A percentile compares a stretch with the other conserved stretches of the same genome.
Evolutionary conservation across 1,140 invertebrate genomes (phyloP).

Genomic region (Mylabris phalerata): DNA sequence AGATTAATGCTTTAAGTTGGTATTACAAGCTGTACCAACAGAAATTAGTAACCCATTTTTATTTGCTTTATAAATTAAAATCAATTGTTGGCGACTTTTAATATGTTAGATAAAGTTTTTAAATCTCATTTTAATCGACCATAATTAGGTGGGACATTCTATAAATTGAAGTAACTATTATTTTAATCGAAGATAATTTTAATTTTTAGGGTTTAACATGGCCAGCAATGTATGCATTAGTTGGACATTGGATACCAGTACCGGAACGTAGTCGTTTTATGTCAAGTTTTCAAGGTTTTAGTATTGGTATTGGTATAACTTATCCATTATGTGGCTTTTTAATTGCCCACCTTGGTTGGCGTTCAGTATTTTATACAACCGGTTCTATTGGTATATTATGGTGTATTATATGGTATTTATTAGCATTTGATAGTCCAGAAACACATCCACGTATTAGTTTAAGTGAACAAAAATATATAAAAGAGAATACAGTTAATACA

Average conservation of each 20-base stretch:
- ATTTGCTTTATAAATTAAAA: too few species aligned
- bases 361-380: conserved; percentile 62
- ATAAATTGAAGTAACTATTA: too few species aligned
- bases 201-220: conserved; percentile 68
- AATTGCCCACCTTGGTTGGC: conserved; percentile 60
- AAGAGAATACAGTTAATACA: conserved; percentile 51
- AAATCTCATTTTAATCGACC: too few species aligned
- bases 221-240: conserved; percentile 78
- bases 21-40: too few species aligned
- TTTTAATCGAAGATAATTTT: too few species aligned
- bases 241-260: conserved; percentile 78
- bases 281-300: conserved; percentile 72
- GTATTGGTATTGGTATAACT: conserved; percentile 64
- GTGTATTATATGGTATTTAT: conserved; percentile 64
- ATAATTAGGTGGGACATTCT: too few species aligned
- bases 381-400: conserved; percentile 55
- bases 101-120: too few species aligned
- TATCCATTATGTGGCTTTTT: conserved; percentile 64
- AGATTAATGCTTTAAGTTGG: too few species aligned
- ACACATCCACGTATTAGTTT: conserved; percentile 66
- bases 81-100: too few species aligned
- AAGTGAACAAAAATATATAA: conserved; percentile 64
- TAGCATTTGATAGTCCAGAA: conserved; percentile 68
- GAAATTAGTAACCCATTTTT: too few species aligned
- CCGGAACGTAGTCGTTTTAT: conserved; percentile 68